Conservation (phyloP, 2,113 vertebrate species). For the Myanophis thanlyinensis region DNA sequence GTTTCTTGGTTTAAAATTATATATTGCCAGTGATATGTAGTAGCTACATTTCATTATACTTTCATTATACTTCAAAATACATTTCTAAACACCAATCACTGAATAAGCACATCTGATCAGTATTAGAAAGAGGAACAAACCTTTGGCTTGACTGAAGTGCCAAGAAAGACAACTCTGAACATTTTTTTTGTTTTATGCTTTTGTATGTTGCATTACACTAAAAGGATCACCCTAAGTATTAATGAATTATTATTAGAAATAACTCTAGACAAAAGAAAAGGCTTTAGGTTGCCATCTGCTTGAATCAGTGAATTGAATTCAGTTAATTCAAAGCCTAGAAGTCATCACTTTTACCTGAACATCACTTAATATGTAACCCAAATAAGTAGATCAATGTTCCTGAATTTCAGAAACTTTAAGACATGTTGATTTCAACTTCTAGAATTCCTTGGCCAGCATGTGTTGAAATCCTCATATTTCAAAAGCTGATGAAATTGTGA, state of each 20-base stretch:
- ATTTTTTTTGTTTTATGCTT: not conserved
- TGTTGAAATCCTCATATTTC: not conserved
- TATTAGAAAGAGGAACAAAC: not conserved
- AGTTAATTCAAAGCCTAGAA: not conserved
- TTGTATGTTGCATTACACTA: not conserved
- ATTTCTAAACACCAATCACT: not conserved
- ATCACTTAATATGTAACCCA: not conserved
- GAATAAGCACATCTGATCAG: not conserved
- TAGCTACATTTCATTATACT: no score
- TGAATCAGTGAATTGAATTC: not conserved
- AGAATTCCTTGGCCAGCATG: not conserved
- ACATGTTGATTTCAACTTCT: not conserved
- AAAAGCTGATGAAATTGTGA: not conserved
- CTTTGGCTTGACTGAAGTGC: not conserved
- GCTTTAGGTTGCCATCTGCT: no score
- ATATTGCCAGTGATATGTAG: not conserved
- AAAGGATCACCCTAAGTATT: not conserved
- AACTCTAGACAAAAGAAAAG: not conserved
- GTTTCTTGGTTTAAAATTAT: not conserved
- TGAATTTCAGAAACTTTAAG: not conserved
- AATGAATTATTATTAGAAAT: not conserved
- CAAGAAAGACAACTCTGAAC: not conserved
- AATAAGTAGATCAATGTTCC: not conserved
- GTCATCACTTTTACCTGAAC: not conserved
- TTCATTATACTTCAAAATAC: not conserved